Evolutionary conservation across 2,113 vertebrate genomes (phyloP).

Genomic region (Nesogale talazaci): DNA sequence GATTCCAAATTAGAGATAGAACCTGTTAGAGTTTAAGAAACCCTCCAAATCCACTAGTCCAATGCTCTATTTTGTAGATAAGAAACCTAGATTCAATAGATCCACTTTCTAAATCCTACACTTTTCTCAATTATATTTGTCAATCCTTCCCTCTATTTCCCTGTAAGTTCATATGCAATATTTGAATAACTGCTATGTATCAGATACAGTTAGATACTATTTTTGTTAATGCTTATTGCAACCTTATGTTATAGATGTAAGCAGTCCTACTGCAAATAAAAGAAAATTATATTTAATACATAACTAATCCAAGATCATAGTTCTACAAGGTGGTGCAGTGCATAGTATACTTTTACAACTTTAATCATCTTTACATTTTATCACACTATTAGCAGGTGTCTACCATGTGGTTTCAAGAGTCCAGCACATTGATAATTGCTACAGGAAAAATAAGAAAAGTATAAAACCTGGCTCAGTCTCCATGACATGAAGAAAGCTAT

Average conservation of each 20-base stretch:
- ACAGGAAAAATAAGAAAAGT: not conserved
- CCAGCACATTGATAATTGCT: not conserved
- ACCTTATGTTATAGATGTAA: not conserved
- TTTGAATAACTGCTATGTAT: not conserved
- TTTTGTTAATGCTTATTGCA: not conserved
- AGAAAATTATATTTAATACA: slow-evolving; percentile 18
- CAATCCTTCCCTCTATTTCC: not conserved
- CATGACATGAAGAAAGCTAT: not conserved
- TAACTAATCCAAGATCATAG: not conserved
- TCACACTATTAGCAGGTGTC: not conserved
- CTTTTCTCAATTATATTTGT: not conserved
- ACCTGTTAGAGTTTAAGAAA: slow-evolving; percentile 6
- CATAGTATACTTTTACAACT: not conserved
- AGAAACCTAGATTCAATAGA: not conserved
- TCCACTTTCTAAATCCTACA: slow-evolving; percentile 5
- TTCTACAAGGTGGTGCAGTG: not conserved
- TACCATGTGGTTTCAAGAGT: not conserved
- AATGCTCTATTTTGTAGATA: not conserved
- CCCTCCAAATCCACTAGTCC: not conserved
- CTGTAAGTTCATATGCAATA: slow-evolving; percentile 34
- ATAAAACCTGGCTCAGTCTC: not conserved
- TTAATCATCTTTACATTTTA: slow-evolving; percentile 23
- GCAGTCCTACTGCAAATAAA: not conserved
- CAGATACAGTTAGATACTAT: not conserved
- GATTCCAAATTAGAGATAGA: slow-evolving; percentile 39